Conservation (phyloP, 2,113 vertebrate genomes). For the Albula goreensis region DNA sequence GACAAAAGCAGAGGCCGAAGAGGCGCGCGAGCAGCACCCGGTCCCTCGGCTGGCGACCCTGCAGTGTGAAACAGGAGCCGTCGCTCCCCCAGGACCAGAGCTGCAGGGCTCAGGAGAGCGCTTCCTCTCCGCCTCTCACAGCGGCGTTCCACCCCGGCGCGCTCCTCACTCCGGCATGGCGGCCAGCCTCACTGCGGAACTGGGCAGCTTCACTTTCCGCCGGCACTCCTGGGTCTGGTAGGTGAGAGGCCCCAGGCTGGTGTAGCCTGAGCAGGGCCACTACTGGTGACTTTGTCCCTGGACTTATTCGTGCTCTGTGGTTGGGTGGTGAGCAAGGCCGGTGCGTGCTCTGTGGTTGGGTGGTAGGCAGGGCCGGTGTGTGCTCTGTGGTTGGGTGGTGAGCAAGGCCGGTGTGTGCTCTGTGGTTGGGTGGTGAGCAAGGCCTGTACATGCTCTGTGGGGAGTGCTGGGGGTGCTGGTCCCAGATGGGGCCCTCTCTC, state of each 20-base stretch:
- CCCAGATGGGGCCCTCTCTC: not conserved
- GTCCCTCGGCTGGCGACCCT: not conserved
- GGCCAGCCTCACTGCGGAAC: slow-evolving; percentile 14
- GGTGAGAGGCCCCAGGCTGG: not conserved
- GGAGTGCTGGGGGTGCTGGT: not conserved
- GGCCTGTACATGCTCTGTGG: too few species aligned
- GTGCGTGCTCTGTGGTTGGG: too few species aligned
- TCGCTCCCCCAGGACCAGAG: not conserved
- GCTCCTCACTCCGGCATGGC: not conserved
- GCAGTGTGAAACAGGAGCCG: not conserved
- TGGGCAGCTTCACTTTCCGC: slow-evolving; percentile 36
- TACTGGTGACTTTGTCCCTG: not conserved
- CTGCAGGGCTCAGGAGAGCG: not conserved
- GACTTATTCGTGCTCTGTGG: not conserved
- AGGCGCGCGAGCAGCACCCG: not conserved
- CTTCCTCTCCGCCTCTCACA: not conserved
- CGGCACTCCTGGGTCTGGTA: slow-evolving; percentile 52
- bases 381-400: too few species aligned
- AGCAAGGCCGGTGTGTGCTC: too few species aligned
- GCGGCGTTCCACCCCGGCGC: not conserved
- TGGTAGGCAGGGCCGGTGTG: too few species aligned
- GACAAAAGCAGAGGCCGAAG: slow-evolving; percentile 16
- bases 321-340: not conserved
- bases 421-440: too few species aligned
- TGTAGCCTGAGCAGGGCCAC: too few species aligned